Percentiles rank a stretch among this genome's conserved stretches.
Conservation (phyloP, 2,888 invertebrate species). For the Mesorhabditis spiculigera region DNA sequence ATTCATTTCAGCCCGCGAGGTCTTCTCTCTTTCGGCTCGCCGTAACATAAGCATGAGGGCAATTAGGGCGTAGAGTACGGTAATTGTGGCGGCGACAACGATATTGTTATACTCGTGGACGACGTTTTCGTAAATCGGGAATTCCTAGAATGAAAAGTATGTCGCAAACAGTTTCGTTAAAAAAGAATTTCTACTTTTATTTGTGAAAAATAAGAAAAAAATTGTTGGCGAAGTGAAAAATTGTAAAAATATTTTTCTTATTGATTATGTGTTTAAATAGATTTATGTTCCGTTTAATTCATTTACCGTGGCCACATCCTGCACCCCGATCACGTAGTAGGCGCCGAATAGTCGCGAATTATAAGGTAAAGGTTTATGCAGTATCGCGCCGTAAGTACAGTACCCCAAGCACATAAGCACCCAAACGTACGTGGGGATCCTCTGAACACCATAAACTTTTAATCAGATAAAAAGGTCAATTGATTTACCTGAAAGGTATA, state of each 20-base stretch:
- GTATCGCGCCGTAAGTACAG: not conserved
- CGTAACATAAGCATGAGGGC: not conserved
- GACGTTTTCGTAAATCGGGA: not conserved
- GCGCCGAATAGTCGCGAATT: not conserved
- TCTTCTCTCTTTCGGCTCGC: not conserved
- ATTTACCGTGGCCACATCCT: constrained; percentile 1
- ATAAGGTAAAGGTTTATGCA: constrained; percentile 1
- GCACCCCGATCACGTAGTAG: not conserved
- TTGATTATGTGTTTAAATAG: not conserved
- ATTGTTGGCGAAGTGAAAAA: too few species aligned
- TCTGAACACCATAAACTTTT: not conserved
- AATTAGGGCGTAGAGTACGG: not conserved
- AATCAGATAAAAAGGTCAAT: too few species aligned
- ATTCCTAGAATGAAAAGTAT: not conserved
- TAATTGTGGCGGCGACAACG: not conserved
- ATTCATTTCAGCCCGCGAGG: constrained; percentile 1
- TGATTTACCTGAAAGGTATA: too few species aligned
- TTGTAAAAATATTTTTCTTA: too few species aligned
- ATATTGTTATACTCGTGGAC: constrained; percentile 5
- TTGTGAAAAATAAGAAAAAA: too few species aligned
- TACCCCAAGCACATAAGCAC: not conserved
- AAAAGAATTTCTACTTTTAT: too few species aligned
- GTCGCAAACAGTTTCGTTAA: too few species aligned
- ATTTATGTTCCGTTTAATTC: not conserved
- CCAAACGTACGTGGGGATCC: constrained; percentile 4